Base-by-base conservation (phyloP, 2,797 vertebrate genomes). In the Bovichtus diacanthus region DNA sequence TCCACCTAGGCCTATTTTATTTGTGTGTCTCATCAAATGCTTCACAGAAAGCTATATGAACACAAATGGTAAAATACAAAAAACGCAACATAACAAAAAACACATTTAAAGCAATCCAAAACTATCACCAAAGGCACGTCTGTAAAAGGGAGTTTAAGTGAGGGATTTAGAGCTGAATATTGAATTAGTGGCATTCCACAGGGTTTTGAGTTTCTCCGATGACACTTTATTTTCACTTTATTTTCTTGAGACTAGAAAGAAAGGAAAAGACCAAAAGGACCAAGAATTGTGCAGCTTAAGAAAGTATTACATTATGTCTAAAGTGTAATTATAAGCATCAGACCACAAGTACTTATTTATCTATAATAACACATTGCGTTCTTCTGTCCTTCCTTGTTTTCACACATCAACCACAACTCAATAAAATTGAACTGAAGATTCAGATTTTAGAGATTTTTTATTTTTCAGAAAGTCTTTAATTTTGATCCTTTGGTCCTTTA, bases 131-230 rank as follows among this genome's bases (percentile, higher is more conserved):
- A 58, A 61, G 36, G 2, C 10, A 65, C 4, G 11, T n/a, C 21
- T 50, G 1, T 31, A 34, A 73, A 19, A 47, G 1, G 3, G 0
- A 18, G 1, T 29, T 62, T 21, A 2, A 31, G 6, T 54, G 9
- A 58, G 46, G 61, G 23, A 61, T 44, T 72, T 53, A 9, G 41
- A 50, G 29, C 25, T 70, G 43, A 25, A 53, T 70, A 74, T 67
- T 74, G 38, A 79, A 59, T 76, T 65, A 27, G 15, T 23, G 2
- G n/a, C 10, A 68, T 53, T 74, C 51, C 38, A 29, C 31, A 6
- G n/a, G 34, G 25, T 34, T 75, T 55, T 44, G 3, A 67, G 23
- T 29, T 41, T 10, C 11, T 29, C 29, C 60, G 23, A 31, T 9
- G 8, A 31, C 31, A 34, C 34, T n/a, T n/a, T n/a, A n/a, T n/a